Conservation (phyloP, 2,797 vertebrate species). For the Microctenopoma stevenorrisi region DNA sequence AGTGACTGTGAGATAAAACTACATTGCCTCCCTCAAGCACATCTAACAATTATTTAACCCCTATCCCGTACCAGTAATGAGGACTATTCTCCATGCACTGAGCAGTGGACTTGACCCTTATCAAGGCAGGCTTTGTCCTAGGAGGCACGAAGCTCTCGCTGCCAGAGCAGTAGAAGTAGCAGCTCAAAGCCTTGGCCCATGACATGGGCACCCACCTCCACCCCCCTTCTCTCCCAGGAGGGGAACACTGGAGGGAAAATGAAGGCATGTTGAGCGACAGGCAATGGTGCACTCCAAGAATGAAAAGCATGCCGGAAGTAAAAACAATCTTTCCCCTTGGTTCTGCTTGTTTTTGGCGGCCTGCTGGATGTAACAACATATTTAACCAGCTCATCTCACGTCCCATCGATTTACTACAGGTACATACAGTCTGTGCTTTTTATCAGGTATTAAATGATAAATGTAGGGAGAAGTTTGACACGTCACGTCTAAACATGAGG, state of each 20-base stretch:
- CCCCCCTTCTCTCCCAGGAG: slow-evolving; percentile 39
- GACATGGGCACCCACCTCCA: slow-evolving; percentile 27
- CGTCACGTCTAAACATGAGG: background rate
- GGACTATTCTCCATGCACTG: slow-evolving; percentile 40
- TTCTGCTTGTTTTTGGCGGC: background rate
- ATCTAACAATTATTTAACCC: slow-evolving; percentile 49
- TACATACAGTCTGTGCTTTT: too few relatives aligned
- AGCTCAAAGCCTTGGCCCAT: slow-evolving; percentile 51
- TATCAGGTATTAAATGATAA: too few relatives aligned
- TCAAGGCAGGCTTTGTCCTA: slow-evolving; percentile 72
- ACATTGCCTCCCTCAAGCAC: slow-evolving; percentile 18
- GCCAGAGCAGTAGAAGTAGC: slow-evolving; percentile 45
- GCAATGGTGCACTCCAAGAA: slow-evolving; percentile 73
- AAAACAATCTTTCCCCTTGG: slow-evolving; percentile 10
- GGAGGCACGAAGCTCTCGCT: slow-evolving; percentile 48
- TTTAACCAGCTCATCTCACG: background rate
- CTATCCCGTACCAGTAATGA: slow-evolving; percentile 53
- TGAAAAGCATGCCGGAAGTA: slow-evolving; percentile 76
- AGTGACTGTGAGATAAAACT: background rate
- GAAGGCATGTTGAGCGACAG: slow-evolving; percentile 76
- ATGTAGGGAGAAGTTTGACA: background rate
- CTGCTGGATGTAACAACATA: background rate
- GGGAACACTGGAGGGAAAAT: slow-evolving; percentile 57
- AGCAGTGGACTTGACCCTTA: slow-evolving; percentile 42
- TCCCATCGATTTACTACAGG: too few relatives aligned